These are phyloP conservation scores for Micromesistius poutassou DNA, from an alignment of 2,797 vertebrate genomes.

Conservation along the genomic window DNA sequence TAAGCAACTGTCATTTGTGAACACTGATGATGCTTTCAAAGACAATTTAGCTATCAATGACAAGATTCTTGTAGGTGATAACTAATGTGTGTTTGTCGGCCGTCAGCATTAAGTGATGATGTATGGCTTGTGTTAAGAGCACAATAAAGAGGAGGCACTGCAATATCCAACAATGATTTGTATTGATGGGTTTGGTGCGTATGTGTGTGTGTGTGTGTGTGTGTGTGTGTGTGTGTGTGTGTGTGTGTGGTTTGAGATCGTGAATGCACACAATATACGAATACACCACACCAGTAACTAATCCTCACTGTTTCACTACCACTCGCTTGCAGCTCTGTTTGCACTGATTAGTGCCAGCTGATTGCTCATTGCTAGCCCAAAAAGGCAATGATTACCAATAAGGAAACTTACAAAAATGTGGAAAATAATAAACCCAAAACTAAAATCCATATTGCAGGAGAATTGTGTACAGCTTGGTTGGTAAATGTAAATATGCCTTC, in stretches of 20 bases:
- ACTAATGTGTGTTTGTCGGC: background rate
- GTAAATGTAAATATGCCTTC: conserved; percentile 3
- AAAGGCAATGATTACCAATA: background rate
- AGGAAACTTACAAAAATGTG: background rate
- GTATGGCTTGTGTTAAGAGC: background rate
- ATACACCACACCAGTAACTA: background rate
- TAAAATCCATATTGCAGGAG: background rate
- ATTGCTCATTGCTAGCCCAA: background rate
- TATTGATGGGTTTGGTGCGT: background rate
- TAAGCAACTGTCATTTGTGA: background rate
- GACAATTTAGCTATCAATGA: background rate
- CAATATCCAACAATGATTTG: background rate
- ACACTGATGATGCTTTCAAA: background rate
- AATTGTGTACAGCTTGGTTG: background rate
- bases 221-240: background rate
- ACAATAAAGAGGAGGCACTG: background rate
- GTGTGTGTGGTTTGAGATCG: background rate
- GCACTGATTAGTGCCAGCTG: background rate
- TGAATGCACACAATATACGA: background rate
- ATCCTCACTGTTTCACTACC: too few species aligned
- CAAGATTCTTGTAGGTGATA: background rate
- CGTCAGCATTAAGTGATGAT: background rate
- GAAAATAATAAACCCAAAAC: background rate
- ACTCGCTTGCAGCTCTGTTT: background rate
- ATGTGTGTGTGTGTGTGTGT: background rate